phyloP scores from a whole-genome alignment of 2,888 invertebrate genomes.

The Drosophila eohydei region DNA sequence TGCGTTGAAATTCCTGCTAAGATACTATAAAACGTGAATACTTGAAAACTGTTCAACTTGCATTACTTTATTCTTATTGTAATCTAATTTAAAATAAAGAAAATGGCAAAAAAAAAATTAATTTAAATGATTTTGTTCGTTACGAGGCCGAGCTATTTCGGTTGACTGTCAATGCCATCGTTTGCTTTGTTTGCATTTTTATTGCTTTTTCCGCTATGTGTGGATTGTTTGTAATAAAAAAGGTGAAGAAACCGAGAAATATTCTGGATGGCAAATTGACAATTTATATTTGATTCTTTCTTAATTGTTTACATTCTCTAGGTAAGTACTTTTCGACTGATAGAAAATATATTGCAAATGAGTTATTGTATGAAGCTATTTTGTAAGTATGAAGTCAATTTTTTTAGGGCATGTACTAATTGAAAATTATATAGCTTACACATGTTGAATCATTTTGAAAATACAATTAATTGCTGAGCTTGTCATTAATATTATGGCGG shows the following conservation, averaged over 20 bases:
- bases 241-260: constrained; percentile 41
- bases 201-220: constrained; percentile 68
- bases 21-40: constrained; percentile 85
- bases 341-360: background rate
- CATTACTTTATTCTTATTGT: constrained; percentile 56
- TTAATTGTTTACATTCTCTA: background rate
- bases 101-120: constrained; percentile 30
- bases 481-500: too few relatives aligned
- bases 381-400: background rate
- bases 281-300: background rate
- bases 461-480: too few relatives aligned
- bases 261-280: constrained; percentile 11
- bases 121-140: constrained; percentile 18
- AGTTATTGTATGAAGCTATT: background rate
- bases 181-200: constrained; percentile 62
- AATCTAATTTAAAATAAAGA: constrained; percentile 60
- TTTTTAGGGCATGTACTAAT: background rate
- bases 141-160: constrained; percentile 35
- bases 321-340: background rate
- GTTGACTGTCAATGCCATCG: constrained; percentile 46
- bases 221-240: constrained; percentile 18
- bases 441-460: too few relatives aligned
- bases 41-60: constrained; percentile 32
- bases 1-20: constrained; percentile 90
- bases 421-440: background rate